These are phyloP conservation scores for Ooceraea biroi DNA, from an alignment of 1,140 invertebrate species.

Conservation along the genomic window DNA sequence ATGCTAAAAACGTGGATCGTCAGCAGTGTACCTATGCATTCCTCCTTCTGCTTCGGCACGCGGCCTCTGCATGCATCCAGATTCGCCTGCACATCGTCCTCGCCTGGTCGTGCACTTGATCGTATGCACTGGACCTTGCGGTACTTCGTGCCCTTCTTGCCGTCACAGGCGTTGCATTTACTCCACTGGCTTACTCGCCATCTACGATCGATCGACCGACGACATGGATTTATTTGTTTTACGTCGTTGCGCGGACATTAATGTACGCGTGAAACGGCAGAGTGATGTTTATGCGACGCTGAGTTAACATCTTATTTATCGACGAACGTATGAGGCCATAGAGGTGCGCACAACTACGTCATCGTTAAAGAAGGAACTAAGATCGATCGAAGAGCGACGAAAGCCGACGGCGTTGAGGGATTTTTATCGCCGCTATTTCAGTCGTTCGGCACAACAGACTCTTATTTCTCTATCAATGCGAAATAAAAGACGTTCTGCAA, in stretches of 20 bases:
- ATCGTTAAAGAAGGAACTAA: conserved; percentile 48
- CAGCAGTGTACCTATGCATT: conserved; percentile 76
- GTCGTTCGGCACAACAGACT: background rate
- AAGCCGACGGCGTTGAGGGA: background rate
- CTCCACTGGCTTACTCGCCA: conserved; percentile 87
- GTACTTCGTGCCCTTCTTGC: conserved; percentile 81
- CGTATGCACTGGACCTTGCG: conserved; percentile 85
- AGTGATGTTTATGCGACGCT: conserved; percentile 45
- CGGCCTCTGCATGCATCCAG: conserved; percentile 81
- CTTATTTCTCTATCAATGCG: background rate
- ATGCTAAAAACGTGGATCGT: background rate
- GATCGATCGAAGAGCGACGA: conserved; percentile 23
- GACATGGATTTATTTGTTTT: conserved; percentile 45
- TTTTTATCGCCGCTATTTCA: conserved; percentile 31
- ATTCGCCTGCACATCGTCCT: conserved; percentile 84
- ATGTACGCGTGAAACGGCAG: conserved; percentile 42
- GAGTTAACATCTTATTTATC: conserved; percentile 53
- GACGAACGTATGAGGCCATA: conserved; percentile 41
- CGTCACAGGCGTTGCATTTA: conserved; percentile 85
- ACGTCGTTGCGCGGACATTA: conserved; percentile 26
- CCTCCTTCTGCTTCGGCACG: conserved; percentile 76
- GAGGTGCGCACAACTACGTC: conserved; percentile 12
- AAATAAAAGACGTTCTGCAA: background rate
- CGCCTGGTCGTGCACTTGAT: conserved; percentile 79
- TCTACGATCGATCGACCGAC: conserved; percentile 58